phyloP scores from a whole-genome alignment of 2,888 invertebrate genomes.

The Brachyopa scutellaris region DNA sequence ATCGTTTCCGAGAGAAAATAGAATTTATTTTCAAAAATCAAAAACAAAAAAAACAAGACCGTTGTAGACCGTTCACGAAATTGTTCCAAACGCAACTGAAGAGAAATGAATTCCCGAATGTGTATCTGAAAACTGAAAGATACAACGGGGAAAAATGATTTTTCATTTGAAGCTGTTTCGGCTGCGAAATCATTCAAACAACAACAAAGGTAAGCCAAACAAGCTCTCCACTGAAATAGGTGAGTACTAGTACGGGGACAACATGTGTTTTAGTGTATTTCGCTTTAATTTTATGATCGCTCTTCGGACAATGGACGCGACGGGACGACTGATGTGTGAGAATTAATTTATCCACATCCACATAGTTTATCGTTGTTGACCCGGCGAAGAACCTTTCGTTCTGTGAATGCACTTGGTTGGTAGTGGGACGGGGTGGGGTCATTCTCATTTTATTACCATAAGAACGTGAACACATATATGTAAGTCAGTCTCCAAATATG shows the following conservation, averaged over 20 bases:
- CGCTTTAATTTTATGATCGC: slow-evolving; percentile 34
- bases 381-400: slow-evolving; percentile 40
- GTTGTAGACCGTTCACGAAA: slow-evolving; percentile 67
- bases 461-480: slow-evolving; percentile 6
- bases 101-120: slow-evolving; percentile 39
- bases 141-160: slow-evolving; percentile 17
- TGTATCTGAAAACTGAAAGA: slow-evolving; percentile 66
- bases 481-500: slow-evolving; percentile 4
- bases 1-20: slow-evolving; percentile 25
- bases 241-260: slow-evolving; percentile 30
- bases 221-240: slow-evolving; percentile 22
- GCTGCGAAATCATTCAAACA: slow-evolving; percentile 35
- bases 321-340: slow-evolving; percentile 51
- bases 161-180: slow-evolving; percentile 37
- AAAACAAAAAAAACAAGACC: too few relatives aligned
- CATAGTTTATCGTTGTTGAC: slow-evolving; percentile 32
- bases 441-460: slow-evolving; percentile 33
- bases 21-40: slow-evolving; percentile 22
- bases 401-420: slow-evolving; percentile 33
- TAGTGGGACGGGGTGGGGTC: background rate
- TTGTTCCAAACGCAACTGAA: slow-evolving; percentile 70
- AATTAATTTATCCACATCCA: slow-evolving; percentile 13
- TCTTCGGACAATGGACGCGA: too few relatives aligned
- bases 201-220: slow-evolving; percentile 15
- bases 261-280: slow-evolving; percentile 37